Evolutionary conservation across 1,140 invertebrate species (phyloP), one percentile per base, ranked within the genome.

Genomic region (Neuroterus valhalla): DNA sequence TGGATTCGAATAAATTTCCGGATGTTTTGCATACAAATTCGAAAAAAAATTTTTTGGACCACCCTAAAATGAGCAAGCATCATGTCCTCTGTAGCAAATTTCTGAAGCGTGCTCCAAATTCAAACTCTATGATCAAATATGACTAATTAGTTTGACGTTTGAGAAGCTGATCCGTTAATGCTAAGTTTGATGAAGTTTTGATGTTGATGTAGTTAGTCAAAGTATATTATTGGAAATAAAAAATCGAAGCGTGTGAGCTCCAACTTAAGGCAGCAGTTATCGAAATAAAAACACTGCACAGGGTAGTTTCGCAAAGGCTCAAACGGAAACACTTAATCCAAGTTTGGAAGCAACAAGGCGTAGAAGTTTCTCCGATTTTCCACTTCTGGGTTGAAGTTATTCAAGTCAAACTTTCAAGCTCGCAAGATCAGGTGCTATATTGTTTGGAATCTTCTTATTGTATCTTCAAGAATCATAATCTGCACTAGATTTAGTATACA

Each of bases 251-350:
- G 46, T 48, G 17, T 48, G 17, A n/a, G n/a, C 4, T 17, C 45
- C 15, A 46, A 19, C 31, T 31, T 38, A 8, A 8, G 1, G 46
- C 17, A 3, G 46, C 17, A n/a, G 46, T 48, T 48, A 5, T 19
- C 17, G 15, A 17, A 17, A 19, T 38, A 38, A 38, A 38, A 38
- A 38, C 31, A 38, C 31, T 48, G 46, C 8, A n/a, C 2, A 48
- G 3, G 17, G 46, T 19, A 48, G 46, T 48, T 48, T 48, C 17
- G 3, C 6, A 10, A n/a, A 48, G 8, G 46, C n/a, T 48, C 1
- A 48, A 17, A 48, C 46, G 46, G 17, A 48, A 48, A 48, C 46
- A 48, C 46, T 48, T 48, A n/a, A 48, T 48, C 10, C 15, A n/a
- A 48, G 12, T 46, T 46, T 48, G 14, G 17, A 48, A 48, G n/a